Conservation (phyloP, 2,888 invertebrate genomes). For the Hirtodrosophila alboralis region DNA sequence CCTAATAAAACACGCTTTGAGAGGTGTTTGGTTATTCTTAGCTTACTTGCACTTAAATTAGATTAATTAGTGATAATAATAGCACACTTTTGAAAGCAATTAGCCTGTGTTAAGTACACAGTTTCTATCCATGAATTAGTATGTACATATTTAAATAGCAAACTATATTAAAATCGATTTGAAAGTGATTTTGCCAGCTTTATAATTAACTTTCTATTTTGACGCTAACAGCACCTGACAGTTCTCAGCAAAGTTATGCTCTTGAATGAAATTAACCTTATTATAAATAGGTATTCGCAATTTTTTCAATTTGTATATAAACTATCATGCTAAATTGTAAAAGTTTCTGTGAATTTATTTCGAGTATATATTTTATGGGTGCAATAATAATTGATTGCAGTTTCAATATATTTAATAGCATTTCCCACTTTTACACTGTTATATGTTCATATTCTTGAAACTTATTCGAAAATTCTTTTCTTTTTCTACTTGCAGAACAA, state of each 20-base stretch:
- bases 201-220: no score
- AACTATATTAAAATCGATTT: neutral
- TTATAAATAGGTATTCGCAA: no score
- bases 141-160: neutral
- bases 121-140: slow-evolving; percentile 5
- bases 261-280: no score
- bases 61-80: slow-evolving; percentile 63
- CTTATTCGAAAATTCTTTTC: slow-evolving; percentile 13
- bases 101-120: slow-evolving; percentile 7
- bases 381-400: no score
- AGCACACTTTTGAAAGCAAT: slow-evolving; percentile 32
- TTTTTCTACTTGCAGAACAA: slow-evolving; percentile 91
- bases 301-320: no score
- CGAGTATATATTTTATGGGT: no score
- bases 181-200: no score
- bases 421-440: neutral
- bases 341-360: no score
- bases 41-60: slow-evolving; percentile 54
- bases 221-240: no score
- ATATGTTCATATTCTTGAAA: slow-evolving; percentile 5
- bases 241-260: no score
- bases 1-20: slow-evolving; percentile 21
- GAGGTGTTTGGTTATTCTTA: slow-evolving; percentile 14
- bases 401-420: no score
- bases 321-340: no score